Percentiles rank a stretch among this genome's conserved stretches.
phyloP scores from a whole-genome alignment of 2,888 invertebrate genomes.

The Thysanoteuthis rhombus region DNA sequence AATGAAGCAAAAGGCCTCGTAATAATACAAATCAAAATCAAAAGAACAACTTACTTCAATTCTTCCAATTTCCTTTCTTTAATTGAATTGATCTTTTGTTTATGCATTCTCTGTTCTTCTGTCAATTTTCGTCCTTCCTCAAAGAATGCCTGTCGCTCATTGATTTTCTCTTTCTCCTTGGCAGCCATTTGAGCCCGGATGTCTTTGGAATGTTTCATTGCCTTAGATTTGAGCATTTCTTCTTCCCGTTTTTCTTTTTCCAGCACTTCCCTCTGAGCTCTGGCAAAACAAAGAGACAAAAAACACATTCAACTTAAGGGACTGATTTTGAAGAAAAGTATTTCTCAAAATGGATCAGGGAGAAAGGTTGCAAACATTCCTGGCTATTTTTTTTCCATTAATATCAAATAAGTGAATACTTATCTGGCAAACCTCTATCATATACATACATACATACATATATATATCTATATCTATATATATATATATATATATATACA shows the following conservation, averaged over 20 bases:
- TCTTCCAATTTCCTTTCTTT: constrained; percentile 67
- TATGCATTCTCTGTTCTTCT: constrained; percentile 63
- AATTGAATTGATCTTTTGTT: constrained; percentile 64
- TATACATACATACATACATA: too few relatives aligned
- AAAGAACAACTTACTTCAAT: constrained; percentile 58
- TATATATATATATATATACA: too few relatives aligned
- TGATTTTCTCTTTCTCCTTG: constrained; percentile 64
- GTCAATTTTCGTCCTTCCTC: constrained; percentile 67
- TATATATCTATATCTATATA: too few relatives aligned
- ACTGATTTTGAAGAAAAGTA: too few relatives aligned
- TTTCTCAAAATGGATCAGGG: too few relatives aligned
- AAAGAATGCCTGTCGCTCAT: constrained; percentile 66
- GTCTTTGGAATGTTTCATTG: constrained; percentile 59
- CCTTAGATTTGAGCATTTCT: constrained; percentile 48
- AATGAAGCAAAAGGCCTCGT: too few relatives aligned
- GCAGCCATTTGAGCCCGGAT: constrained; percentile 65
- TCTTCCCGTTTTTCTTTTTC: constrained; percentile 65
- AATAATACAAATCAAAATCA: too few relatives aligned
- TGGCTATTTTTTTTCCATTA: too few relatives aligned
- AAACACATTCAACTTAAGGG: not conserved
- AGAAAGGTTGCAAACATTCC: too few relatives aligned
- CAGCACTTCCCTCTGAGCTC: constrained; percentile 67
- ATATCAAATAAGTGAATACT: too few relatives aligned
- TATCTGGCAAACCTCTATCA: too few relatives aligned
- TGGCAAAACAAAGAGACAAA: constrained; percentile 36